A percentile compares a stretch with the other conserved stretches of the same genome.
phyloP scores from a whole-genome alignment of 2,113 vertebrate genomes.

The Psittacus erithacus region DNA sequence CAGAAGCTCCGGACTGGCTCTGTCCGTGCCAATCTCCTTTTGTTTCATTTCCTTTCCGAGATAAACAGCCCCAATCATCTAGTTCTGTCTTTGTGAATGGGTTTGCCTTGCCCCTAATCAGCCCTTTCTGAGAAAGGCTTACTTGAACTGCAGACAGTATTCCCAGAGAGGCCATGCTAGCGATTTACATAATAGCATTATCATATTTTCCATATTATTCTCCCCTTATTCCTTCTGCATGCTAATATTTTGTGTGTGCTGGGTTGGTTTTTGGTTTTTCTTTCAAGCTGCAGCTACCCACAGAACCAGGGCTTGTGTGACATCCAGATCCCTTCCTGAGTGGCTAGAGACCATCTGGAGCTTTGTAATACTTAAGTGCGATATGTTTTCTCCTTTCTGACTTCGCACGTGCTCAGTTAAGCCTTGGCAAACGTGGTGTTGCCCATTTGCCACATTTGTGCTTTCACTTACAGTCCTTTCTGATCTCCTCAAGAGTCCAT shows the following conservation, averaged over 20 bases:
- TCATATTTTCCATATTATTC: slow-evolving; percentile 65
- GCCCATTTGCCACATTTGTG: not conserved
- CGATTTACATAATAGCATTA: slow-evolving; percentile 68
- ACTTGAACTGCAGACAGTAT: slow-evolving; percentile 61
- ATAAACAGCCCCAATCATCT: slow-evolving; percentile 17
- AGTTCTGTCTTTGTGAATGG: not conserved
- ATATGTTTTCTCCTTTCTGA: not conserved
- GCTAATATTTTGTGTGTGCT: not conserved
- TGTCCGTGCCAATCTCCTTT: not conserved
- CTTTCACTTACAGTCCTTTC: slow-evolving; percentile 4
- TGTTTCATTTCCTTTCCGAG: slow-evolving; percentile 41
- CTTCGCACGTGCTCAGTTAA: not conserved
- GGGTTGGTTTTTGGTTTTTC: not conserved
- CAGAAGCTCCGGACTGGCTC: not conserved
- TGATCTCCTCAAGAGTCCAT: not conserved
- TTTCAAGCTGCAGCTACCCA: slow-evolving; percentile 14
- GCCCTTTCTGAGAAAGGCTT: slow-evolving; percentile 24
- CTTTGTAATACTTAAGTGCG: not conserved
- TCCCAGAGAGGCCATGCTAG: not conserved
- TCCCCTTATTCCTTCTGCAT: slow-evolving; percentile 21
- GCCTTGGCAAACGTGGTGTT: not conserved
- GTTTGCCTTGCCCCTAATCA: slow-evolving; percentile 42
- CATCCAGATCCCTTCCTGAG: not conserved
- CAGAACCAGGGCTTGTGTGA: not conserved
- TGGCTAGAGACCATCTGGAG: not conserved